Conservation (phyloP, 2,888 invertebrate species). For the Brachyopa scutellaris region DNA sequence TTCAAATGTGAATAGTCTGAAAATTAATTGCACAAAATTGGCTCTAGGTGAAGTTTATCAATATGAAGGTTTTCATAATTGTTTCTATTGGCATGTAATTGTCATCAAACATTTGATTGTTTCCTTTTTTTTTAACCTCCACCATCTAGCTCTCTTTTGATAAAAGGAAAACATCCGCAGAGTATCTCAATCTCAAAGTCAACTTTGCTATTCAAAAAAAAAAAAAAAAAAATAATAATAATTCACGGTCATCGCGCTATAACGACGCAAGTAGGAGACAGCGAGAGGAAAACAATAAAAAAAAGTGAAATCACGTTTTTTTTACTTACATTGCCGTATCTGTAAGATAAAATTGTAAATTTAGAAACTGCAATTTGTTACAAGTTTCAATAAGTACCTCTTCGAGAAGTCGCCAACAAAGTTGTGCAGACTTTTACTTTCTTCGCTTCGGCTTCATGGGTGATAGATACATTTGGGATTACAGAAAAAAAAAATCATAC, state of each 20-base stretch:
- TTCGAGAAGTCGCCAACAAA: constrained; percentile 26
- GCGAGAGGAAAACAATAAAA: constrained; percentile 15
- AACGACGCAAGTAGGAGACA: constrained; percentile 41
- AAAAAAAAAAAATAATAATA: too few species aligned
- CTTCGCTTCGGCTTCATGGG: constrained; percentile 27
- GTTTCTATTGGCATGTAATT: constrained; percentile 5
- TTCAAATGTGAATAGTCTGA: too few species aligned
- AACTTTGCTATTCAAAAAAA: constrained; percentile 56
- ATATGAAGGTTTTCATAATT: constrained; percentile 28
- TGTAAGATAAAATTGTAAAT: constrained; percentile 15
- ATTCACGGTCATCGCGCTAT: constrained; percentile 67
- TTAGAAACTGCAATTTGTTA: constrained; percentile 60
- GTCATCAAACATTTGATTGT: constrained; percentile 21
- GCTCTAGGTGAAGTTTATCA: constrained; percentile 58
- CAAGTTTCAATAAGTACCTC: constrained; percentile 49
- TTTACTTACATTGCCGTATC: constrained; percentile 31
- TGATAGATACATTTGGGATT: constrained; percentile 22
- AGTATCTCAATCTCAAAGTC: constrained; percentile 65
- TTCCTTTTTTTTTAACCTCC: neutral
- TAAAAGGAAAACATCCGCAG: constrained; percentile 40
- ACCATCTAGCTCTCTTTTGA: constrained; percentile 15
- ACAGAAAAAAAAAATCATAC: constrained; percentile 1
- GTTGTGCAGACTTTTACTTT: constrained; percentile 63
- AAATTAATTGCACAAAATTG: constrained; percentile 45
- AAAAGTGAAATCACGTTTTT: constrained; percentile 68